Percentiles rank a stretch among this genome's conserved stretches.
These are phyloP conservation scores for Actenoides lindsayi DNA, from an alignment of 2,113 vertebrate species.

Conservation along the genomic window DNA sequence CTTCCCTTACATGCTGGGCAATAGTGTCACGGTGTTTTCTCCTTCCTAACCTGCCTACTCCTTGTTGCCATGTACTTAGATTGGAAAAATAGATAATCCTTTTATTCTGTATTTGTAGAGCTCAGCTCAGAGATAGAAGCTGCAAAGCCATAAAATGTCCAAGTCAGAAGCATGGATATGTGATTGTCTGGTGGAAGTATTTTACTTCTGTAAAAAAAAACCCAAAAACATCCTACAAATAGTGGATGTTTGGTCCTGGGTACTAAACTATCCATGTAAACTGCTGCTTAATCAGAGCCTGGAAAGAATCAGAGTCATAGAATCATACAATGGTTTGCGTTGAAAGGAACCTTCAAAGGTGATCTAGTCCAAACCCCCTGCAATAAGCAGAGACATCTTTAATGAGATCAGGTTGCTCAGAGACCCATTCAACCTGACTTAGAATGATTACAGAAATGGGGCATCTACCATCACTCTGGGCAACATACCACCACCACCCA, in stretches of 20 bases:
- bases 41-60: background rate
- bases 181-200: background rate
- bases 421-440: background rate
- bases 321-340: background rate
- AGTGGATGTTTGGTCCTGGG: background rate
- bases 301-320: background rate
- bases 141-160: background rate
- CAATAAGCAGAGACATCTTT: background rate
- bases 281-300: background rate
- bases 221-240: background rate
- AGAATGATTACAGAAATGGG: background rate
- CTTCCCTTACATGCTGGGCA: background rate
- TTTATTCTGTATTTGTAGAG: background rate
- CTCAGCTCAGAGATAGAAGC: background rate
- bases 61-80: background rate
- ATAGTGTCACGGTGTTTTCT: accelerated
- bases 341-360: background rate
- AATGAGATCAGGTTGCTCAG: background rate
- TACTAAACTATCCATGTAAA: background rate
- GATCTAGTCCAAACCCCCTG: background rate
- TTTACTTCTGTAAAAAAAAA: background rate
- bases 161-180: background rate
- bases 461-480: background rate
- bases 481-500: background rate
- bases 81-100: background rate